A percentile compares a stretch with the other conserved stretches of the same genome.
phyloP scores from a whole-genome alignment of 2,113 vertebrate species.

The Leucoraja erinaceus region DNA sequence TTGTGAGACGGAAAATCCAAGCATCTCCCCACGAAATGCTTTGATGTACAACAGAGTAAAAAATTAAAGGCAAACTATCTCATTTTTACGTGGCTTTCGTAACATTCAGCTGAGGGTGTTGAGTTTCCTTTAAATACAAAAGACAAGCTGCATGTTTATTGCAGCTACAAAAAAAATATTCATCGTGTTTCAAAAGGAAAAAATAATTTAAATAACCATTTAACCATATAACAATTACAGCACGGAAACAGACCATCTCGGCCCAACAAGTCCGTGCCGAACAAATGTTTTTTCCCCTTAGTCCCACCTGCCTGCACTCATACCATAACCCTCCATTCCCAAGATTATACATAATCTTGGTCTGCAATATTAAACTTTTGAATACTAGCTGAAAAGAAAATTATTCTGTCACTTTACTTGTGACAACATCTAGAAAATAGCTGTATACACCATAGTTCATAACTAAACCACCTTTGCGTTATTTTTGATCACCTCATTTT shows the following conservation, averaged over 20 bases:
- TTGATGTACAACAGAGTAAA: background rate
- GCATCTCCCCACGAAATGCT: too few species aligned
- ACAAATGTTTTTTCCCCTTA: too few species aligned
- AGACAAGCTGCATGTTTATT: background rate
- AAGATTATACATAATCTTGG: background rate
- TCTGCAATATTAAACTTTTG: background rate
- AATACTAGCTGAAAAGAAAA: background rate
- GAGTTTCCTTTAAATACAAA: background rate
- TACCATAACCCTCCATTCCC: too few species aligned
- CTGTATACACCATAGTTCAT: background rate
- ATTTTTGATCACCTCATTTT: background rate
- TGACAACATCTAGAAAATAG: background rate
- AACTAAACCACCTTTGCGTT: background rate
- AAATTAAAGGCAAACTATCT: background rate
- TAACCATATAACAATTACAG: too few species aligned
- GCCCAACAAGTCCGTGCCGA: too few species aligned
- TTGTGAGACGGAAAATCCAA: background rate
- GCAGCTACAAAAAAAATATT: background rate
- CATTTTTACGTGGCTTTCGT: background rate
- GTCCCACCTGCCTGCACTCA: too few species aligned
- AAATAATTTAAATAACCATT: background rate
- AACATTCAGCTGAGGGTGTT: background rate
- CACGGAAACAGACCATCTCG: too few species aligned
- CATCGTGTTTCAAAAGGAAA: too few species aligned
- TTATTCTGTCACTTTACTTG: background rate